Evolutionary conservation across 2,113 vertebrate genomes (phyloP), one percentile per base, ranked within the genome.

Genomic region (Thomomys bottae): DNA sequence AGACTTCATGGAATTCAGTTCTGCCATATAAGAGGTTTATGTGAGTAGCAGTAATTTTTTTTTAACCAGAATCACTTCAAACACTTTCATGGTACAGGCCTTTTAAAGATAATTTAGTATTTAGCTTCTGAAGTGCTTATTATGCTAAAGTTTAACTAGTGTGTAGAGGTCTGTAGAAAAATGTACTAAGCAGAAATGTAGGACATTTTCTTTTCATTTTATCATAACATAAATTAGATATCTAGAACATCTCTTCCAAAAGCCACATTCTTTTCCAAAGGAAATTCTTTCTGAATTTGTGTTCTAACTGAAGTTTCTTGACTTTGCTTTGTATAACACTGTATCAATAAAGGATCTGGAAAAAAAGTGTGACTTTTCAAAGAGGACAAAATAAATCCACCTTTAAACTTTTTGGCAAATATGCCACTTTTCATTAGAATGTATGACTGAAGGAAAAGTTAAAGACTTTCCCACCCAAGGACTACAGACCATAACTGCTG

Each of bases 71-170:
- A 95, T 61, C 68, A 49, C 17, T 26, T 82, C 21, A 23, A 87
- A 68, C 34, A 68, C 63, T 61, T 80, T 88, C 84, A 83, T 90
- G 63, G 28, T 38, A 34, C 4, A 92, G 57, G 12, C 54, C 61
- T 91, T 21, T 81, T 93, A 45, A 91, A 87, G 6, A 40, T 94
- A 49, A 73, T 64, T 63, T 77, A 78, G 12, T 85, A 66, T 91
- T 92, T 91, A 86, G 36, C 30, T 91, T 92, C 26, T 0, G 4
- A 64, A 30, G 12, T 90, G 63, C 89, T 96, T 42, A 63, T 57
- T 88, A 66, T 45, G 38, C 36, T 84, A 30, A 84, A 80, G 18
- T 15, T 57, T 91, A 57, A 90, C 45, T 87, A 90, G 73, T 23
- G 2, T 90, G 49, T 71, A 64, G 70, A 30, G 79, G 15, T 82